A percentile compares a stretch with the other conserved stretches of the same genome.
Evolutionary conservation across 2,797 vertebrate species (phyloP).

Genomic region (Gymnothorax reevesii): DNA sequence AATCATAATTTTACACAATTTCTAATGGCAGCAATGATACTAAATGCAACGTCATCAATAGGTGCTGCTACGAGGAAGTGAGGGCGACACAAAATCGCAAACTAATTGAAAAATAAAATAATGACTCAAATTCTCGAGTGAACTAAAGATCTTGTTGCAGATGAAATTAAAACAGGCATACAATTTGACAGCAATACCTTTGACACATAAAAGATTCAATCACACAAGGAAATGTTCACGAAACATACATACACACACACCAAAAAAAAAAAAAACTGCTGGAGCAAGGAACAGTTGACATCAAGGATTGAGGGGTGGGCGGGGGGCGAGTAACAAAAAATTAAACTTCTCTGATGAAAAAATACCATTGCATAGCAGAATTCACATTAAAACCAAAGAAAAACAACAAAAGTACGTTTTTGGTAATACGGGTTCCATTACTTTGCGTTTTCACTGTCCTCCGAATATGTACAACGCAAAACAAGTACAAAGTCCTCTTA

Average conservation of each 20-base stretch:
- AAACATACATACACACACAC: constrained; percentile 44
- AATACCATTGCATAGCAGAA: constrained; percentile 77
- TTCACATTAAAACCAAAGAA: constrained; percentile 67
- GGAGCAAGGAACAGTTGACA: constrained; percentile 66
- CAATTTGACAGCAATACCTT: constrained; percentile 53
- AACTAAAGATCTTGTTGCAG: constrained; percentile 63
- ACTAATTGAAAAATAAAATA: constrained; percentile 23
- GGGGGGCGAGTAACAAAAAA: constrained; percentile 53
- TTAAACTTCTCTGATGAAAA: constrained; percentile 57
- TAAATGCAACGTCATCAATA: not conserved
- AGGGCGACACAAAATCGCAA: constrained; percentile 54
- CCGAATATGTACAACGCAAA: constrained; percentile 75
- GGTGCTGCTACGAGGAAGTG: not conserved
- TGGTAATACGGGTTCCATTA: constrained; percentile 71
- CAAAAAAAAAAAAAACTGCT: constrained; percentile 51
- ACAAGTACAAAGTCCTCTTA: constrained; percentile 55
- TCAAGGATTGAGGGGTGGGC: constrained; percentile 52
- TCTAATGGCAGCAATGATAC: not conserved
- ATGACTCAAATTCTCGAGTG: constrained; percentile 65
- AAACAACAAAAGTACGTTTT: constrained; percentile 55
- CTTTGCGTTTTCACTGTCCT: constrained; percentile 66
- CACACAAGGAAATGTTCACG: constrained; percentile 55
- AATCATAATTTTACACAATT: constrained; percentile 61
- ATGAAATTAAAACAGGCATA: constrained; percentile 18
- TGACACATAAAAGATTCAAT: constrained; percentile 57